phyloP scores from a whole-genome alignment of 2,113 vertebrate species.

The Triplophysa siluroides region DNA sequence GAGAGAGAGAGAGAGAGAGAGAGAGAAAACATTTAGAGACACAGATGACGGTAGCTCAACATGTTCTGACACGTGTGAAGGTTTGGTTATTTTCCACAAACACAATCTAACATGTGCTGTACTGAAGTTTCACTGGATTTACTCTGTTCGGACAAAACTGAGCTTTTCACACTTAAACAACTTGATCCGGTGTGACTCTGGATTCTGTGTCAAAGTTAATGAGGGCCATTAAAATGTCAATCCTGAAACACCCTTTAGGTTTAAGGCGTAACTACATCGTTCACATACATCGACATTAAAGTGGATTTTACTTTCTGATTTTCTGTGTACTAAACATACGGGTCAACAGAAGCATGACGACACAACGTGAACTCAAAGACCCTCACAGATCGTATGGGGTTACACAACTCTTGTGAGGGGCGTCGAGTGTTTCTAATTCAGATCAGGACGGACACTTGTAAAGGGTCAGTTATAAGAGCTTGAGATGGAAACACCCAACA shows the following conservation, averaged over 20 bases:
- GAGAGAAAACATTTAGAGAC: background rate
- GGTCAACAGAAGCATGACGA: constrained; percentile 30
- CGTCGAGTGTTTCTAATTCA: too few relatives aligned
- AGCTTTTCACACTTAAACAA: background rate
- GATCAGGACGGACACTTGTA: background rate
- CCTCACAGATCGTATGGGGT: constrained; percentile 27
- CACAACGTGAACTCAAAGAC: constrained; percentile 29
- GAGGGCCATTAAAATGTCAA: too few relatives aligned
- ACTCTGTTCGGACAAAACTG: too few relatives aligned
- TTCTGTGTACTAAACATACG: constrained; percentile 27
- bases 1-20: background rate
- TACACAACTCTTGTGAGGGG: background rate
- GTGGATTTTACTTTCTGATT: too few relatives aligned
- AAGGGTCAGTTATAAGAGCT: background rate
- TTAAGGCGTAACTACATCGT: too few relatives aligned
- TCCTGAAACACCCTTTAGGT: too few relatives aligned
- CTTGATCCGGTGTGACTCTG: too few relatives aligned
- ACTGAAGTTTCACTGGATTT: too few relatives aligned
- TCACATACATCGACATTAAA: too few relatives aligned
- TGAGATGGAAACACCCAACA: background rate
- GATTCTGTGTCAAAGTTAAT: too few relatives aligned
- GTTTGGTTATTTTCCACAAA: background rate
- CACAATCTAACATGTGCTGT: background rate
- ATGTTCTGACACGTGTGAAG: constrained; percentile 42
- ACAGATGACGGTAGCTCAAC: background rate